Evolutionary conservation across 2,888 invertebrate genomes (phyloP), one percentile per base, ranked within the genome.

Genomic region (Cacoxenus indagator): DNA sequence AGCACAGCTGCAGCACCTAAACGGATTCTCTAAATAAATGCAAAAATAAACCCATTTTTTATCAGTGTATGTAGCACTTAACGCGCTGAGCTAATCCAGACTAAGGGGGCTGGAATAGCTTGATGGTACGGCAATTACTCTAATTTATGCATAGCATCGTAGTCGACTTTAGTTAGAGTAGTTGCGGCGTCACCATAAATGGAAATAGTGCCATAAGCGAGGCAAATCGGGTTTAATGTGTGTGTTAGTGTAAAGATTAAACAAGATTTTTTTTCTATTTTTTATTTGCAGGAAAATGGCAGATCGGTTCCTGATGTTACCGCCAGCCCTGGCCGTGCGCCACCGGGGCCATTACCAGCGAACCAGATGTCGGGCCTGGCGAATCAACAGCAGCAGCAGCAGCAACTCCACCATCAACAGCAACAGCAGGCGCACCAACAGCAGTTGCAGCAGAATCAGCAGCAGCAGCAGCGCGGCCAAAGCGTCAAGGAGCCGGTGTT

Each of bases 251-350:
- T n/a, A n/a, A n/a, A n/a, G n/a, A n/a, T 22, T 51, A 45, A 24
- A 24, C 45, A 64, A 64, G n/a, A 4, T 37, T 37, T 37, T 8
- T 37, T 37, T 37, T 17, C 37, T 54, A 14, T 55, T 64, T 68
- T 64, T 54, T 59, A 45, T 69, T 88, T 86, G n/a, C 87, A 95
- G 95, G 95, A 95, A 91, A 94, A 94, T 91, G 94, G 95, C 90
- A 94, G 94, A 91, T 94, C 94, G 91, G 94, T 94, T 91, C 93
- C 94, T 91, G 95, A 95, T 91, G 92, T 95, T 91, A 95, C 95
- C 89, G 94, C 95, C 88, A 95, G 95, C 89, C 95, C 95, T 88
- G 92, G 95, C 83, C 93, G 95, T 88, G 94, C 94, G 86, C 93
- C 92, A 86, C 91, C 93, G 87, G 93, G 91, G 84, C 91, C 90